Evolutionary conservation across 2,888 invertebrate genomes (phyloP).

Genomic region (Drosophila limbata): DNA sequence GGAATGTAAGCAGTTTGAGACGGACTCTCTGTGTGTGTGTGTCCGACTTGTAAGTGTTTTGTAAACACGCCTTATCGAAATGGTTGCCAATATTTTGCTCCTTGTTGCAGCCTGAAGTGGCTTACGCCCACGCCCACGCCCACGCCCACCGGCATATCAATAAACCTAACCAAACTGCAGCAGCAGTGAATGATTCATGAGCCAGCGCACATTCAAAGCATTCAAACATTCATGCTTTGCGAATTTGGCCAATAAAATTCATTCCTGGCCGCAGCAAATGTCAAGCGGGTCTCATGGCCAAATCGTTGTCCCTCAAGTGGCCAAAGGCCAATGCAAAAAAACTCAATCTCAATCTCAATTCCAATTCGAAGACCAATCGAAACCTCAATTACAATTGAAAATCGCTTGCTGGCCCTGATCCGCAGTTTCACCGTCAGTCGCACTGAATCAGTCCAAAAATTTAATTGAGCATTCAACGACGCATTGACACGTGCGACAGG

Average conservation of each 20-base stretch:
- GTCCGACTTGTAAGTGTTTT: constrained; percentile 70
- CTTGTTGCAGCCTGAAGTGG: constrained; percentile 32
- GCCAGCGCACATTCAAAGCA: constrained; percentile 20
- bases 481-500: constrained; percentile 72
- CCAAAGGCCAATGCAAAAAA: constrained; percentile 39
- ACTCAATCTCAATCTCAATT: constrained; percentile 8
- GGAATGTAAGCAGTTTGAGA: constrained; percentile 21
- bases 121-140: not conserved
- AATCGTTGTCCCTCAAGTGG: constrained; percentile 24
- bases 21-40: constrained; percentile 4
- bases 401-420: constrained; percentile 37
- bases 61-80: constrained; percentile 72
- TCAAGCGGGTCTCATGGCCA: constrained; percentile 23
- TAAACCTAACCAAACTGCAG: constrained; percentile 22
- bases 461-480: constrained; percentile 83
- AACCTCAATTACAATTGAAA: constrained; percentile 79
- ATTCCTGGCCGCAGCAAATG: constrained; percentile 28
- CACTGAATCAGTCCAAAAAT: constrained; percentile 69
- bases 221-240: constrained; percentile 8
- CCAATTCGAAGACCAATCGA: constrained; percentile 13
- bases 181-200: constrained; percentile 58
- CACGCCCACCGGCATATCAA: constrained; percentile 28
- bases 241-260: constrained; percentile 32
- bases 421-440: constrained; percentile 8
- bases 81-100: constrained; percentile 60